These are phyloP conservation scores for Callyntrura guangdongensis DNA, from an alignment of 2,888 invertebrate genomes.

Conservation along the genomic window DNA sequence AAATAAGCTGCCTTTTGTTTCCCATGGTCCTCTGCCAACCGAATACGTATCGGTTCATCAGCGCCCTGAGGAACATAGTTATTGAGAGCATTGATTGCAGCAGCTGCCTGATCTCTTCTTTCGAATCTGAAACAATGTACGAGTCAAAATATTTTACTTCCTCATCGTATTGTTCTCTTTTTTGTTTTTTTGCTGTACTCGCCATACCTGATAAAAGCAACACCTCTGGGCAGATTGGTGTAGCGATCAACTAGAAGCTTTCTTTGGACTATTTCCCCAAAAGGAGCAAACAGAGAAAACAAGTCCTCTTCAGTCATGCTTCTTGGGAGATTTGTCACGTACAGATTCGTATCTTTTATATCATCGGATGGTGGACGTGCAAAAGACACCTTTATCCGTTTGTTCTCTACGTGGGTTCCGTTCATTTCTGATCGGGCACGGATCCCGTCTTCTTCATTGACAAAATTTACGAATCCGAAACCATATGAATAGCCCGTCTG, in stretches of 20 bases:
- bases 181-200: neutral
- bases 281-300: constrained; percentile 94
- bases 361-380: constrained; percentile 96
- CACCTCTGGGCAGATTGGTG: constrained; percentile 94
- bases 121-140: constrained; percentile 89
- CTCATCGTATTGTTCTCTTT: neutral
- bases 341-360: constrained; percentile 97
- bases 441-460: constrained; percentile 93
- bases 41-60: constrained; percentile 93
- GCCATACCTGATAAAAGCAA: constrained; percentile 94
- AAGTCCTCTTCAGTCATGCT: constrained; percentile 90
- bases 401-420: constrained; percentile 95
- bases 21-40: constrained; percentile 94
- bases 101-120: constrained; percentile 95
- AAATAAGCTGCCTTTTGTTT: constrained; percentile 92
- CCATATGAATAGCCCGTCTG: constrained; percentile 98
- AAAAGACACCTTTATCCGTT: constrained; percentile 97
- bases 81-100: constrained; percentile 94
- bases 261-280: constrained; percentile 96
- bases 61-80: constrained; percentile 93
- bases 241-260: constrained; percentile 96
- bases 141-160: neutral
- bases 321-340: constrained; percentile 95
- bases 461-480: constrained; percentile 97
- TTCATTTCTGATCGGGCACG: constrained; percentile 95